phyloP scores from a whole-genome alignment of 2,888 invertebrate genomes.

The Psococerastis gibbosa region DNA sequence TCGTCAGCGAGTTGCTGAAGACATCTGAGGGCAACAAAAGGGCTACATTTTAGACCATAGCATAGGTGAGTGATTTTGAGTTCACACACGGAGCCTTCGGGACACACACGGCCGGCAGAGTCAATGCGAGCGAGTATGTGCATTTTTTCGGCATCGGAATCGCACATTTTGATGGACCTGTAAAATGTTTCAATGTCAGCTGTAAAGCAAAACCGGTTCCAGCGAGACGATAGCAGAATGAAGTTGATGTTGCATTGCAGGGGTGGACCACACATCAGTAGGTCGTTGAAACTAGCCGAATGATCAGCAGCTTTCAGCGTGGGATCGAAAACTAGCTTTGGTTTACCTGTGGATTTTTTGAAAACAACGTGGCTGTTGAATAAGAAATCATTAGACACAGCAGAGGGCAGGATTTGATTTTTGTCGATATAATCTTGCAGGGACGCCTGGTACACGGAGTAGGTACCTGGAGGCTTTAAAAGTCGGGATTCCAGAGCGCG shows the following conservation, averaged over 20 bases:
- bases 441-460: background rate
- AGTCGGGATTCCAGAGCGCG: background rate
- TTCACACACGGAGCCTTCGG: conserved; percentile 11
- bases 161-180: background rate
- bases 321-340: background rate
- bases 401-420: background rate
- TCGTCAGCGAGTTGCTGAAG: conserved; percentile 15
- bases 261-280: background rate
- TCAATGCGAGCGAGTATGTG: background rate
- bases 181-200: background rate
- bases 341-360: background rate
- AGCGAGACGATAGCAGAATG: background rate
- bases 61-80: conserved; percentile 15
- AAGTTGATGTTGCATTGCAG: background rate
- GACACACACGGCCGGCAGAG: background rate
- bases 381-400: background rate
- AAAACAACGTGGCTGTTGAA: background rate
- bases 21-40: conserved; percentile 14
- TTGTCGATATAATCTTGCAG: background rate
- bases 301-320: background rate
- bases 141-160: background rate
- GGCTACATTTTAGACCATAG: conserved; percentile 16
- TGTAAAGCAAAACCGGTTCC: background rate
- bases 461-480: background rate
- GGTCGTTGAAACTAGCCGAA: background rate